Conservation (phyloP, 2,113 vertebrate species). For the Crotalus helleri region DNA sequence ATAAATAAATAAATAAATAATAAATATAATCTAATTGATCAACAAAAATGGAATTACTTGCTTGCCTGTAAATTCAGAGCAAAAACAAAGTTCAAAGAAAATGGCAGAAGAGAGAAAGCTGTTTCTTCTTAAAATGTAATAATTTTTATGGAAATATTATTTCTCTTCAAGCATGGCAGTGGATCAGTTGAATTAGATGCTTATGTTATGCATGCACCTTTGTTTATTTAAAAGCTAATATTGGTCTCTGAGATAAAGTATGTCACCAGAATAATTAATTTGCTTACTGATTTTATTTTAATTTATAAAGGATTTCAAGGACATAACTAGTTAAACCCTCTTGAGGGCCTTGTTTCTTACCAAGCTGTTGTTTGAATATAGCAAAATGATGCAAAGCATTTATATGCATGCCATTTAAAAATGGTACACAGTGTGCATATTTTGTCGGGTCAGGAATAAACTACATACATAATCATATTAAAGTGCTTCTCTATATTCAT, state of each 20-base stretch:
- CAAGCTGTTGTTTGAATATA: not conserved
- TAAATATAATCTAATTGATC: not conserved
- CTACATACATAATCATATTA: not conserved
- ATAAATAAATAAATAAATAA: no score
- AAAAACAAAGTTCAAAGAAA: not conserved
- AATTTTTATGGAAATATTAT: not conserved
- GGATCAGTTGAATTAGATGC: constrained; percentile 7
- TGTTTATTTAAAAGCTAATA: constrained; percentile 21
- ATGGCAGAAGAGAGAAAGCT: not conserved
- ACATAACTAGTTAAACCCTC: not conserved
- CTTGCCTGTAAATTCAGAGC: not conserved
- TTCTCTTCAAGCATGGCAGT: not conserved
- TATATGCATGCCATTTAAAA: not conserved
- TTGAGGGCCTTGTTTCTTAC: not conserved
- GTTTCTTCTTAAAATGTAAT: not conserved
- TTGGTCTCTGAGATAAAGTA: constrained; percentile 11
- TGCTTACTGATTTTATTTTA: constrained; percentile 25
- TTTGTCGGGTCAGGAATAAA: not conserved
- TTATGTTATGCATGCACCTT: not conserved
- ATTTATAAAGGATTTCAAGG: constrained; percentile 12
- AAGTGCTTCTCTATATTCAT: not conserved
- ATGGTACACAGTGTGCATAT: not conserved
- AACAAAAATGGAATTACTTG: not conserved
- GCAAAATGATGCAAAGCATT: not conserved
- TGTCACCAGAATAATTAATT: constrained; percentile 21